Conservation (phyloP, 2,888 invertebrate species). For the Tenthredo mesomela region DNA sequence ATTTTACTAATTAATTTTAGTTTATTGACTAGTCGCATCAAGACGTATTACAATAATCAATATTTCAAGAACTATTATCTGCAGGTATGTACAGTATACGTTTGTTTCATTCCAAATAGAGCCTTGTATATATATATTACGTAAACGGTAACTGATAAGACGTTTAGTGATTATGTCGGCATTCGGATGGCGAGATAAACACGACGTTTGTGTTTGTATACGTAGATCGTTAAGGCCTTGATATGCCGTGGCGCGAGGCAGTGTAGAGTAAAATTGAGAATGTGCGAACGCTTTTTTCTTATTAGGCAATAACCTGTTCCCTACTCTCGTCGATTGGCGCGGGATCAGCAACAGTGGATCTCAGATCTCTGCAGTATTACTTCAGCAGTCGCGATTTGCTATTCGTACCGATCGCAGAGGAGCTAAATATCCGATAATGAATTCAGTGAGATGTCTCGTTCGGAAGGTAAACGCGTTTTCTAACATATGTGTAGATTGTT, state of each 20-base stretch:
- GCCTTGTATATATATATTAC: neutral
- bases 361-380: slow-evolving; percentile 3
- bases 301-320: neutral
- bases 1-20: no score
- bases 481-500: neutral
- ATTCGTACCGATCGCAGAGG: neutral
- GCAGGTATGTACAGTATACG: neutral
- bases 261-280: neutral
- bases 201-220: neutral
- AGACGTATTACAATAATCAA: neutral
- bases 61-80: neutral
- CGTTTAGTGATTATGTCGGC: neutral
- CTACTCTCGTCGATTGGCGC: neutral
- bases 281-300: neutral
- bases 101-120: neutral
- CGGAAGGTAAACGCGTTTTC: neutral
- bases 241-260: neutral
- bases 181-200: neutral
- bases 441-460: slow-evolving; percentile 18
- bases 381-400: neutral
- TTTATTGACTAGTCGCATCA: no score
- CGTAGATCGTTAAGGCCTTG: neutral
- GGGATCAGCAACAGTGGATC: neutral
- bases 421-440: slow-evolving; percentile 16
- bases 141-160: neutral